Base-by-base conservation (phyloP, 2,113 vertebrate genomes). In the Heliornis fulica region DNA sequence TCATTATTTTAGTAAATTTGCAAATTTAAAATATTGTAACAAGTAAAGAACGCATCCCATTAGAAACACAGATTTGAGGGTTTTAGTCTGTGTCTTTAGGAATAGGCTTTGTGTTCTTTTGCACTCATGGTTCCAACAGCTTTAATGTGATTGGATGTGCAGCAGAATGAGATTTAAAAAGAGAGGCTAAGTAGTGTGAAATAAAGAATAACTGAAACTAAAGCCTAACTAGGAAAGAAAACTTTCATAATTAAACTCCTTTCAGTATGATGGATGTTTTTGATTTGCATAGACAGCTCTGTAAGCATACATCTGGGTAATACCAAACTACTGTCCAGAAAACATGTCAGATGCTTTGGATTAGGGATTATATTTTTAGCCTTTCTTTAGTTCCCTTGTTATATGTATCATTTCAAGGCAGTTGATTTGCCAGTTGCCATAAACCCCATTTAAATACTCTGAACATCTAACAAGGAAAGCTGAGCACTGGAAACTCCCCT, bases 291-390 rank as follows among this genome's bases (percentile, higher is more conserved):
- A 80, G 72, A 60, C 57, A 95, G 50, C 50, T 93, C 90, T 91
- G 68, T 51, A 26, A 93, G 61, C 43, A 20, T 41, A 78, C 57
- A 63, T 88, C 82, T 95, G 92, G 88, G 78, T 93, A 96, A 96
- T 91, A 94, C 64, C 92, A 96, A 94, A 96, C 93, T 94, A 91
- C 92, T 87, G 88, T 93, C 91, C 94, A 92, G 81, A 91, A 96
- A 95, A 95, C 51, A 64, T 66, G 84, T 94, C 93, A 97, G 90
- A 89, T 88, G 81, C 93, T 97, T 97, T 97, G 92, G 86, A 93
- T 96, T 88, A 95, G 74, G 79, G 80, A 90, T 95, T 96, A 88
- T 66, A 86, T 83, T 94, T 96, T 95, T 36, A 95, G 88, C 43
- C 77, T 83, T 69, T 95, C 80, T 64, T 82, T 81, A 83, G 88